A percentile compares a stretch with the other conserved stretches of the same genome.
These are phyloP conservation scores for Onychostruthus taczanowskii DNA, from an alignment of 2,113 vertebrate genomes.

Conservation along the genomic window DNA sequence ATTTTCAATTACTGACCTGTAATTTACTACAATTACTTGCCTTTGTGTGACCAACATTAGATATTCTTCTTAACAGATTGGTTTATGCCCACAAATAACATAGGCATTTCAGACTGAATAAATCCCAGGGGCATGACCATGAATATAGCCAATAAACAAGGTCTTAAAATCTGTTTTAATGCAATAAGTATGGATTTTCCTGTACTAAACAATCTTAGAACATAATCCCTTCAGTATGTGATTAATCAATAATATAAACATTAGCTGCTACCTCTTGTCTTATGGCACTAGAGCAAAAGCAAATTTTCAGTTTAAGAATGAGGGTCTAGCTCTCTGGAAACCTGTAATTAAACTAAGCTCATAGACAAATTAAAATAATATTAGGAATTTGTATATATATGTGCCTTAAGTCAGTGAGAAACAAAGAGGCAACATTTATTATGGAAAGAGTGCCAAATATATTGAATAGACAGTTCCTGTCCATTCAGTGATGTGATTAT, in stretches of 20 bases:
- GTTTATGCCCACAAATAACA: not conserved
- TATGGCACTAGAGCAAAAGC: not conserved
- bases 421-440: not conserved
- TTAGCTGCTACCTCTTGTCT: slow-evolving; percentile 20
- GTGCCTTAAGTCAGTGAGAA: not conserved
- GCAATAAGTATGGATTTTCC: slow-evolving; percentile 44
- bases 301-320: not conserved
- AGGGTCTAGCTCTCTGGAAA: not conserved
- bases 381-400: not conserved
- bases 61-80: not conserved
- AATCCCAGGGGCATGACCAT: slow-evolving; percentile 4
- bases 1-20: slow-evolving; percentile 7
- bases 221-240: slow-evolving; percentile 24
- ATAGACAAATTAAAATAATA: not conserved
- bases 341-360: not conserved
- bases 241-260: slow-evolving; percentile 60
- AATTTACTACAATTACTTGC: slow-evolving; percentile 9
- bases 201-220: slow-evolving; percentile 31
- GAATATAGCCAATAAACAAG: slow-evolving; percentile 16
- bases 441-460: not conserved
- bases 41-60: not conserved
- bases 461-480: not conserved
- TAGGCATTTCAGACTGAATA: slow-evolving; percentile 16
- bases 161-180: slow-evolving; percentile 19
- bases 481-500: not conserved